These are phyloP conservation scores for Sebastolobus altivelis DNA, from an alignment of 2,797 vertebrate genomes.

Conservation along the genomic window DNA sequence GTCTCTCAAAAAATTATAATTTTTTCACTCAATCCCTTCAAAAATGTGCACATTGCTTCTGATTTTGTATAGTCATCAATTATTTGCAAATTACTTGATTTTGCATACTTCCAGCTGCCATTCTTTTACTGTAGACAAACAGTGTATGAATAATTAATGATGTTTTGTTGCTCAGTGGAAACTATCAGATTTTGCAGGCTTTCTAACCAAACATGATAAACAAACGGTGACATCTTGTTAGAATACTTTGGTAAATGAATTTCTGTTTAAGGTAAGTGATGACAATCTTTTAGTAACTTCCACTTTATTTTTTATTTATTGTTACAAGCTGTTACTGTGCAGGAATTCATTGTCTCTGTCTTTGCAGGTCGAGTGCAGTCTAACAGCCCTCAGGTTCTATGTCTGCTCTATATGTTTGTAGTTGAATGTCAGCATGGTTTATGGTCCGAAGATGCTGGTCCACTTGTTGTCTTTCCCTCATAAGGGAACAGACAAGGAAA, in stretches of 20 bases:
- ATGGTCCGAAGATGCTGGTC: background rate
- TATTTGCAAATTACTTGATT: constrained; percentile 33
- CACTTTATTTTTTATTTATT: constrained; percentile 18
- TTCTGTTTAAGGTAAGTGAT: constrained; percentile 24
- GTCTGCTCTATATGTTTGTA: constrained; percentile 37
- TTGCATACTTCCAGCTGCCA: constrained; percentile 19
- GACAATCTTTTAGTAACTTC: constrained; percentile 14
- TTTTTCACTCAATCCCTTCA: background rate
- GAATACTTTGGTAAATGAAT: constrained; percentile 17
- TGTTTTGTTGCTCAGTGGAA: constrained; percentile 46
- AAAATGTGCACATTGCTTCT: background rate
- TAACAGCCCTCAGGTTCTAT: constrained; percentile 27
- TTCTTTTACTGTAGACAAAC: constrained; percentile 50
- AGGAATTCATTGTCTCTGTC: constrained; percentile 3
- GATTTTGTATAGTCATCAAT: constrained; percentile 12
- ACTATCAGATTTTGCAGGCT: constrained; percentile 26
- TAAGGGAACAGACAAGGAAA: constrained; percentile 8
- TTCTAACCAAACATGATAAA: constrained; percentile 45
- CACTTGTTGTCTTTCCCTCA: constrained; percentile 11
- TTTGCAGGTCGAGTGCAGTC: constrained; percentile 10
- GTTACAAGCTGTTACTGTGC: background rate
- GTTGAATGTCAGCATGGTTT: constrained; percentile 27
- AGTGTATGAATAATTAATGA: constrained; percentile 54
- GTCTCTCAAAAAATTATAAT: background rate
- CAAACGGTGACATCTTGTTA: constrained; percentile 25